Conservation (phyloP, 2,797 vertebrate genomes). For the Gymnopithys bicolor region DNA sequence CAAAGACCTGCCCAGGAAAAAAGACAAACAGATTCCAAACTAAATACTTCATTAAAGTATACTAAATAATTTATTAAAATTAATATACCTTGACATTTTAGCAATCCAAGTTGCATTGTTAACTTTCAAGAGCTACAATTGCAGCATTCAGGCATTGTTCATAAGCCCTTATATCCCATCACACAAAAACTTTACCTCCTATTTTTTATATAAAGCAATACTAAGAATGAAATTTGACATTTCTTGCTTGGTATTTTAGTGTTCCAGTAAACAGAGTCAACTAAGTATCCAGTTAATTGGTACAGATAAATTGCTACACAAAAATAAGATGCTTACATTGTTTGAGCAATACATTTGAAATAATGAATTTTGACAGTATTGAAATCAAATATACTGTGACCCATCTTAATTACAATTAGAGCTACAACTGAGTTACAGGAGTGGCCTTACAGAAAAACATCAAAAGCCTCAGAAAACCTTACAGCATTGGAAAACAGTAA, state of each 20-base stretch:
- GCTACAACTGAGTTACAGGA: not conserved
- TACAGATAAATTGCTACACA: not conserved
- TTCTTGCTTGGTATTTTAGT: not conserved
- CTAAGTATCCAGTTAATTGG: not conserved
- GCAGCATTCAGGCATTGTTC: not conserved
- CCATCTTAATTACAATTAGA: not conserved
- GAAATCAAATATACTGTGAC: not conserved
- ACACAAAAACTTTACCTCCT: not conserved
- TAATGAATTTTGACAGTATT: not conserved
- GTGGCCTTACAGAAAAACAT: not conserved
- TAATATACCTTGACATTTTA: not conserved
- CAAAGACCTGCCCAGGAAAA: conserved; percentile 82
- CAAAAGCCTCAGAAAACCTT: not conserved
- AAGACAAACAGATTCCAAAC: not conserved
- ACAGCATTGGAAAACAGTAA: not conserved
- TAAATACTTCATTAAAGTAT: not conserved
- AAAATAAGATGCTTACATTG: not conserved
- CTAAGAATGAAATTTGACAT: not conserved
- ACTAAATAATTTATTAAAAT: not conserved
- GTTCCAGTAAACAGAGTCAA: not conserved
- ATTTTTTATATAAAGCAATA: not conserved
- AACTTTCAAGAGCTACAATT: not conserved
- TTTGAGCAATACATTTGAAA: not conserved
- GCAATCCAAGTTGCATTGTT: not conserved
- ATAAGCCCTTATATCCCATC: not conserved